Percentiles rank a stretch among this genome's conserved stretches.
phyloP scores from a whole-genome alignment of 37 sponge, comb jelly and placozoan species.

The Ephydatia muelleri region DNA sequence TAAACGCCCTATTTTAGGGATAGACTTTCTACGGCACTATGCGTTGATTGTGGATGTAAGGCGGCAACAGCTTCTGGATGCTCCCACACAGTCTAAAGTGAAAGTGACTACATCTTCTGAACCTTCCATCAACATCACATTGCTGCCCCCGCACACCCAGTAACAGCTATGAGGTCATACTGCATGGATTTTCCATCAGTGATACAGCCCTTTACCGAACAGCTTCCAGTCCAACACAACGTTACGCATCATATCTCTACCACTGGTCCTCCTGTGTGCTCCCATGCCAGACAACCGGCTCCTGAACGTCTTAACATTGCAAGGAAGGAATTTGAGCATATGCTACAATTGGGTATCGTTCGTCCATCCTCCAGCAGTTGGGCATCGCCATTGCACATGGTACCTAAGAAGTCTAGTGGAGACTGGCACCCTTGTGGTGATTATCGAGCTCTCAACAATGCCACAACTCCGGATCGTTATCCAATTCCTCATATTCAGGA shows the following conservation, averaged over 20 bases:
- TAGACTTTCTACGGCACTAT: neutral
- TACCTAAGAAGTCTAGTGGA: conserved; percentile 29
- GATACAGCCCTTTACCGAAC: neutral
- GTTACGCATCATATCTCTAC: conserved; percentile 16
- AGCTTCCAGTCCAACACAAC: neutral
- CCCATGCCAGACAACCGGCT: conserved; percentile 3
- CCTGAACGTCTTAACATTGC: conserved; percentile 2
- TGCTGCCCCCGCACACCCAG: neutral
- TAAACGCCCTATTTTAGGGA: neutral
- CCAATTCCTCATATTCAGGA: conserved; percentile 34
- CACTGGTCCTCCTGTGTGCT: conserved; percentile 23
- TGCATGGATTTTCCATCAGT: too few relatives aligned
- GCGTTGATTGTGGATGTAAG: neutral
- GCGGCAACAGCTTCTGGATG: neutral
- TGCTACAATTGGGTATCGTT: too few relatives aligned
- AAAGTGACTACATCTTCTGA: neutral
- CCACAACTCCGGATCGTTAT: conserved; percentile 34
- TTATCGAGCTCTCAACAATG: too few relatives aligned
- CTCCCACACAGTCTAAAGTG: neutral
- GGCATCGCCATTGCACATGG: conserved; percentile 38
- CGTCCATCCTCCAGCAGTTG: too few relatives aligned
- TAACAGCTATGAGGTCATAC: too few relatives aligned
- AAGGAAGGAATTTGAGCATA: too few relatives aligned
- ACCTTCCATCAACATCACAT: neutral
- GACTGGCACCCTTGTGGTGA: conserved; percentile 39